phyloP scores from a whole-genome alignment of 2,113 vertebrate species.

The Carlito syrichta region DNA sequence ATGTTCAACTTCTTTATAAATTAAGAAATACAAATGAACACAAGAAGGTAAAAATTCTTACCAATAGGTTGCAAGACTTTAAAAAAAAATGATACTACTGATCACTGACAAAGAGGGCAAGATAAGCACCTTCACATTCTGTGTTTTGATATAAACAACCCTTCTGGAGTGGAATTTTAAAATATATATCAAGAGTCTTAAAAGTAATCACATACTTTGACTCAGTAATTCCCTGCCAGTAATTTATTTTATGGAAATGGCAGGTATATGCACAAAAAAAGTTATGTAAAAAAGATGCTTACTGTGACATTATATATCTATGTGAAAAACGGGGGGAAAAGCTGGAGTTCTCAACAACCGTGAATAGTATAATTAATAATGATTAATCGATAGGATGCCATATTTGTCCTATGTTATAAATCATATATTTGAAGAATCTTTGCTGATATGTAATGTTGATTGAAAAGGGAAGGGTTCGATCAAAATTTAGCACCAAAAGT shows the following conservation, averaged over 20 bases:
- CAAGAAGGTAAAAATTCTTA: background rate
- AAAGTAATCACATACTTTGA: background rate
- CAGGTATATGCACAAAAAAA: background rate
- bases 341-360: background rate
- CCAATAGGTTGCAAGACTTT: background rate
- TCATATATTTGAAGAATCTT: background rate
- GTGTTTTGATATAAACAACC: background rate
- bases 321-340: background rate
- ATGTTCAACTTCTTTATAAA: background rate
- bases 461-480: background rate
- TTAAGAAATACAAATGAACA: background rate
- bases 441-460: background rate
- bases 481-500: background rate
- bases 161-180: slow-evolving; percentile 25
- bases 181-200: background rate
- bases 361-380: background rate
- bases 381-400: background rate
- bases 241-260: slow-evolving; percentile 13
- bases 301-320: background rate
- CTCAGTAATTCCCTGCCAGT: background rate
- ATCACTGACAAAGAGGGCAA: background rate
- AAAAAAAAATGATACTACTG: background rate
- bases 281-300: background rate
- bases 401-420: background rate
- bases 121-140: background rate